Base-by-base conservation (phyloP, 1,140 invertebrate genomes). In the Heliconius melpomene region DNA sequence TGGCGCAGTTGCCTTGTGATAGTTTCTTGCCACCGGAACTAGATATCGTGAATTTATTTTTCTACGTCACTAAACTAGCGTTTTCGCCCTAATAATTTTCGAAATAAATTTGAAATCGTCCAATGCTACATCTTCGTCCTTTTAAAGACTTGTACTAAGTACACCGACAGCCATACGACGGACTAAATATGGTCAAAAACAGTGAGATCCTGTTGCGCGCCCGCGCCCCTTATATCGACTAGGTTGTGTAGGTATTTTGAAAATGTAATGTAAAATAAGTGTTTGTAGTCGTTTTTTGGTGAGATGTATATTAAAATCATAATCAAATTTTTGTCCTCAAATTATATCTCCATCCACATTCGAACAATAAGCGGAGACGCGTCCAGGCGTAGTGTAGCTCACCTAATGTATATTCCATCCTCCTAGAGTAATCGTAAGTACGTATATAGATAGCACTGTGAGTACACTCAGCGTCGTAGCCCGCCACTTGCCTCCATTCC, bases 331-430 rank as follows among this genome's bases (percentile, higher is more conserved):
- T 85, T 91, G 91, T 91, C 91, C 91, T 92, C 83, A 85, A 88
- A 82, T 90, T 89, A 91, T 89, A 88, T 92, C 84, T 93, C 91
- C 93, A 93, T 94, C 91, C 93, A 93, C 88, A 79, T 88, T 89
- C 82, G 89, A 93, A 94, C 93, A 94, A 94, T 94, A 94, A 89
- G 84, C 85, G 83, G 84, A 85, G 71, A 84, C 57, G 72, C 57
- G 83, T 81, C 76, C 84, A 82, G 80, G 82, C 79, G 70, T 88
- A 88, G 86, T 83, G 81, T 89, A 92, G 88, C 86, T 92, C 91
- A 93, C 87, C 87, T 94, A 93, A 92, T 93, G 91, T 94, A 94
- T 94, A 94, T 94, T 94, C 91, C 91, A 92, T 94, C 93, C 91
- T 93, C 84, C 90, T 92, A 93, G 89, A 85, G 82, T 93, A 89